phyloP scores from a whole-genome alignment of 2,797 vertebrate species.

The Pangasius mekongensis region DNA sequence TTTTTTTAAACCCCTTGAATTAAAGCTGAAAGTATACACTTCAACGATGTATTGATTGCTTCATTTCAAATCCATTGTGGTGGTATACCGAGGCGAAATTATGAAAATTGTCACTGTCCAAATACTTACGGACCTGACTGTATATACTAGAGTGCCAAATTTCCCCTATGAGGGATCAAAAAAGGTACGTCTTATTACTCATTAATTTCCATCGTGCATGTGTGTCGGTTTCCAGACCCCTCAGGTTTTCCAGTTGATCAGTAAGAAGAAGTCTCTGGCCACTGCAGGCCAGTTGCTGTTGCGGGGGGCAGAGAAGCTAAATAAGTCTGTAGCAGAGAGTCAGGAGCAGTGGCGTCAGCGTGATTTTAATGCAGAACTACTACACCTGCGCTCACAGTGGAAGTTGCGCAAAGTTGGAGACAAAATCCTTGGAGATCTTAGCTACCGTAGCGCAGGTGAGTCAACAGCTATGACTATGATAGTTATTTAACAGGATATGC shows the following conservation, averaged over 20 bases:
- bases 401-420: slow-evolving; percentile 97
- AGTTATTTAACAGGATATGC: background rate
- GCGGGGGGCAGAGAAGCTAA: slow-evolving; percentile 93
- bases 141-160: too few relatives aligned
- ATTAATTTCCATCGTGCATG: background rate
- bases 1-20: too few relatives aligned
- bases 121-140: too few relatives aligned
- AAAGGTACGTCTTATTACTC: too few relatives aligned
- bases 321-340: slow-evolving; percentile 91
- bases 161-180: too few relatives aligned
- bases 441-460: slow-evolving; percentile 94
- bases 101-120: too few relatives aligned
- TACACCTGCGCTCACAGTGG: slow-evolving; percentile 94
- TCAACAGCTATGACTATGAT: background rate
- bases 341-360: slow-evolving; percentile 92
- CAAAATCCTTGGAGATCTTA: slow-evolving; percentile 97
- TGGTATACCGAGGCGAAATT: too few relatives aligned
- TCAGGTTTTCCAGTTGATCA: slow-evolving; percentile 93
- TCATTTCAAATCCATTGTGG: too few relatives aligned
- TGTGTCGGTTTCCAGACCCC: slow-evolving; percentile 76
- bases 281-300: slow-evolving; percentile 92
- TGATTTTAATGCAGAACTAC: slow-evolving; percentile 95
- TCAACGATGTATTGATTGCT: too few relatives aligned
- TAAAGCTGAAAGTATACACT: too few relatives aligned
- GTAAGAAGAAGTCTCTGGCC: slow-evolving; percentile 93